These are phyloP conservation scores for Geococcyx californianus DNA, from an alignment of 2,113 vertebrate species.

Conservation along the genomic window DNA sequence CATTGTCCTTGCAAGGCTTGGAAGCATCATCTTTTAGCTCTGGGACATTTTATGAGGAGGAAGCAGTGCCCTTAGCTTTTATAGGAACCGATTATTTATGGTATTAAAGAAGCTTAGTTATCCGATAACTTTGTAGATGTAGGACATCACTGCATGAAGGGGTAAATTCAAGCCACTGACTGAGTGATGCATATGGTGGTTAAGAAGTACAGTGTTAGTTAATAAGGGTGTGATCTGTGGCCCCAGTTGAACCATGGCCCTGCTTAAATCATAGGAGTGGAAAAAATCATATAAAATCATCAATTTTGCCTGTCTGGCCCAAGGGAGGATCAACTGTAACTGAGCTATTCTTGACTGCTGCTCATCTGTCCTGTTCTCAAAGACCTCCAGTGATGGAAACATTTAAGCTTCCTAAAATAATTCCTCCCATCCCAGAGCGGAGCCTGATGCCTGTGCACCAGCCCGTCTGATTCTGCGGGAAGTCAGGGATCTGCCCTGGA, in stretches of 20 bases:
- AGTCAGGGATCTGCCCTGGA: not conserved
- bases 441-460: not conserved
- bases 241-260: not conserved
- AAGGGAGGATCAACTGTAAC: not conserved
- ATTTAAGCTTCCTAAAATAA: conserved; percentile 24
- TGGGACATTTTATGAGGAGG: not conserved
- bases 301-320: not conserved
- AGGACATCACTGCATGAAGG: not conserved
- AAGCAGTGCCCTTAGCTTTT: not conserved
- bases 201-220: not conserved
- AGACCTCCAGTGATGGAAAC: not conserved
- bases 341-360: not conserved
- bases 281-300: not conserved
- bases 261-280: not conserved
- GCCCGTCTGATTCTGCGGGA: not conserved
- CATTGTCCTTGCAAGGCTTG: not conserved
- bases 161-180: not conserved
- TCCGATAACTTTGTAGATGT: not conserved
- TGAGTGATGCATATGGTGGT: not conserved
- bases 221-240: not conserved
- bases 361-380: not conserved
- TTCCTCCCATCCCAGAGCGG: fast-evolving
- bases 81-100: not conserved
- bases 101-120: not conserved
- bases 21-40: not conserved